Evolutionary conservation across 2,113 vertebrate species (phyloP).

Genomic region (Gracilinanus agilis): DNA sequence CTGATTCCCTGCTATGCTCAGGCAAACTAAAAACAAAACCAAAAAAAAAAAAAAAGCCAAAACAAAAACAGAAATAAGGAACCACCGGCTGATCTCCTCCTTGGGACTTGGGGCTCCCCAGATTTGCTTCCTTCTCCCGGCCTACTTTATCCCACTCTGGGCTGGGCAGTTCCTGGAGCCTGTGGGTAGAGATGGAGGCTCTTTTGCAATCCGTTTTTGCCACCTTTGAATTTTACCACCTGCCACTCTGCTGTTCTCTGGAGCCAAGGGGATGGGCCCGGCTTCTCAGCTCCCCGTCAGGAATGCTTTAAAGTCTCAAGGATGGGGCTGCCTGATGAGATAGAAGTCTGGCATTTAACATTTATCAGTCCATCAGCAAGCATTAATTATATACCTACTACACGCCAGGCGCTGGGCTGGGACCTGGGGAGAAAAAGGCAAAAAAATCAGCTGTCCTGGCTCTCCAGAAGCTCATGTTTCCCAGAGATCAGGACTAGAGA

Average conservation of each 20-base stretch:
- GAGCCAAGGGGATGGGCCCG: not conserved
- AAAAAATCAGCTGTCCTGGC: not conserved
- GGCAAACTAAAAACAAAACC: constrained; percentile 16
- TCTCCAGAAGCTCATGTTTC: not conserved
- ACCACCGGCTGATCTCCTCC: not conserved
- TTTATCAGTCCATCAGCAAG: not conserved
- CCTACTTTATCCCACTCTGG: not conserved
- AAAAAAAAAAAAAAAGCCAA: not conserved
- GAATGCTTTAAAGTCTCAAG: not conserved
- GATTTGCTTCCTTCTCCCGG: not conserved
- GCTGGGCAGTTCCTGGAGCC: not conserved
- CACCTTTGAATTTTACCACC: not conserved
- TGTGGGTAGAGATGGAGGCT: not conserved
- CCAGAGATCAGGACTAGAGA: not conserved
- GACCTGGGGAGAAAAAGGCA: not conserved
- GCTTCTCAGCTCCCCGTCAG: not conserved
- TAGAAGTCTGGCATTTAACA: not conserved
- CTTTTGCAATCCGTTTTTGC: not conserved
- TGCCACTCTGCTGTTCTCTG: not conserved
- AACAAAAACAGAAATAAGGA: not conserved
- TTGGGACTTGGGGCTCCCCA: not conserved
- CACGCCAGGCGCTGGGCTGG: not conserved
- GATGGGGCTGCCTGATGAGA: not conserved
- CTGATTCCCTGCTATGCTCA: constrained; percentile 35
- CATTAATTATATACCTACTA: not conserved